These are phyloP conservation scores for Dendrolimus kikuchii DNA, from an alignment of 1,140 invertebrate species.

Conservation along the genomic window DNA sequence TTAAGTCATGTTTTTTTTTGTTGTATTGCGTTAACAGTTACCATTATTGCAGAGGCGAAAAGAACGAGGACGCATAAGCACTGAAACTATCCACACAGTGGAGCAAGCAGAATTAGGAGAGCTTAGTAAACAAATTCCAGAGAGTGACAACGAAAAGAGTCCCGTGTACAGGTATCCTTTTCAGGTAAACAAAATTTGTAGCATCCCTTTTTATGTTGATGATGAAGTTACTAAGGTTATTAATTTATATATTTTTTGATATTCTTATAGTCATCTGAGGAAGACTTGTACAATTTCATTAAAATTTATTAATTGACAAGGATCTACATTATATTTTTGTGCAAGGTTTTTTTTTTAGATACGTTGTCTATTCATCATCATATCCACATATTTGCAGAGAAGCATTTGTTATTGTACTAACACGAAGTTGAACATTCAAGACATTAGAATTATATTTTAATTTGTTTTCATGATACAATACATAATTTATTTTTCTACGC, in stretches of 20 bases:
- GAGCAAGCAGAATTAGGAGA: slow-evolving; percentile 80
- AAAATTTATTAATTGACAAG: too few relatives aligned
- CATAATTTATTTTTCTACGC: slow-evolving; percentile 62
- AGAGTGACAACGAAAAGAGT: slow-evolving; percentile 47
- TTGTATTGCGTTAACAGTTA: neutral
- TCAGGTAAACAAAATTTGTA: slow-evolving; percentile 39
- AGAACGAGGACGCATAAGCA: slow-evolving; percentile 84
- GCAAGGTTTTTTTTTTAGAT: too few relatives aligned
- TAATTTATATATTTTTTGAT: too few relatives aligned
- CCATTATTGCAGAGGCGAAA: slow-evolving; percentile 76
- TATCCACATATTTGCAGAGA: too few relatives aligned
- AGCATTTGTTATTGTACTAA: too few relatives aligned
- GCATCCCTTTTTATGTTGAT: neutral
- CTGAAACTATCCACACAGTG: slow-evolving; percentile 82
- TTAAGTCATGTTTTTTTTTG: neutral
- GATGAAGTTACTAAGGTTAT: neutral
- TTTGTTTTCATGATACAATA: too few relatives aligned
- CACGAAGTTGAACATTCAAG: too few relatives aligned
- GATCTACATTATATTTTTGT: too few relatives aligned
- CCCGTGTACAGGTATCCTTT: slow-evolving; percentile 51
- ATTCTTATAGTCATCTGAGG: too few relatives aligned
- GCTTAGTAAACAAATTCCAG: slow-evolving; percentile 52
- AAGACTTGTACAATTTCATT: too few relatives aligned
- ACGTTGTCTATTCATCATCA: too few relatives aligned
- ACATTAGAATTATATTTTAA: too few relatives aligned